Evolutionary conservation across 2,113 vertebrate species (phyloP).

Genomic region (Pyxicephalus adspersus): DNA sequence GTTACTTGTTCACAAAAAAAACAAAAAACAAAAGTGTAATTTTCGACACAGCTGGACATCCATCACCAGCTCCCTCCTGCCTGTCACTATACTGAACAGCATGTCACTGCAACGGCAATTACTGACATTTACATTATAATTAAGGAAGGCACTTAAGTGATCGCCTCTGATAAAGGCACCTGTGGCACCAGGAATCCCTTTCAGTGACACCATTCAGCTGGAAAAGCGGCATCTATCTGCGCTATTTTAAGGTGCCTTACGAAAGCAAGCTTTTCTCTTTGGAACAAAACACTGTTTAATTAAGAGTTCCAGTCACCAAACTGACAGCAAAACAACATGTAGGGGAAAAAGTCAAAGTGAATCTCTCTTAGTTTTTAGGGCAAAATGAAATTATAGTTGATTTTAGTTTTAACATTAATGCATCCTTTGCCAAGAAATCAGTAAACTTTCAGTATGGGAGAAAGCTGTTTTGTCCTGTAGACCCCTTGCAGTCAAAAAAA

Average conservation of each 20-base stretch:
- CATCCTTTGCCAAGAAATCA: too few relatives aligned
- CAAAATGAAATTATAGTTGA: background rate
- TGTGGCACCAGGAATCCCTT: slow-evolving; percentile 3
- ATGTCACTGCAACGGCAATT: slow-evolving; percentile 36
- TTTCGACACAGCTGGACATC: slow-evolving; percentile 37
- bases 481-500: too few relatives aligned
- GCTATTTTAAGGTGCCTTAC: background rate
- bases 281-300: slow-evolving; percentile 2
- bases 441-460: too few relatives aligned
- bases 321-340: background rate
- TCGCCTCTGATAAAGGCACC: slow-evolving; percentile 25
- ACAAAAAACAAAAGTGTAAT: slow-evolving; percentile 3
- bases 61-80: slow-evolving; percentile 17
- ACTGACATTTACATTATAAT: slow-evolving; percentile 52
- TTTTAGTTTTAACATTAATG: too few relatives aligned
- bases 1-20: slow-evolving; percentile 18
- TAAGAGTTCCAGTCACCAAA: background rate
- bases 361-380: background rate
- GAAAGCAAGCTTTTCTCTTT: background rate
- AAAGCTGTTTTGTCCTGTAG: too few relatives aligned
- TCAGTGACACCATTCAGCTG: slow-evolving; percentile 7
- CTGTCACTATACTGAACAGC: slow-evolving; percentile 31
- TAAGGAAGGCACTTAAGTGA: slow-evolving; percentile 37
- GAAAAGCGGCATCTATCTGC: background rate
- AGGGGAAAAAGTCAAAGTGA: too few relatives aligned